These are phyloP conservation scores for Rhodinocichla rosea DNA, from an alignment of 2,113 vertebrate species.

Conservation along the genomic window DNA sequence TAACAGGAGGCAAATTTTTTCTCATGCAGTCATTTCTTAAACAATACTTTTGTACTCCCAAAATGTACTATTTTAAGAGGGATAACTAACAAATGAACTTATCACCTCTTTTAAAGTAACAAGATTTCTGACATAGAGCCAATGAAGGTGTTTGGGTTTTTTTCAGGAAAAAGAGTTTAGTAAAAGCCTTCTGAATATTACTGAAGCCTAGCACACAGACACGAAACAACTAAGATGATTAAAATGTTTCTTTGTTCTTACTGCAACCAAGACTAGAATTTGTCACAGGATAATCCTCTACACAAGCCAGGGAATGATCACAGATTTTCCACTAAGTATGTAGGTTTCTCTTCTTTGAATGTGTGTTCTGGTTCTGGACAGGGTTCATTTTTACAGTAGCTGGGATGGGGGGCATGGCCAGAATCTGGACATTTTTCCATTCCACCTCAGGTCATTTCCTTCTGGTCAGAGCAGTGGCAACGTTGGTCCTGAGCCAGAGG, in stretches of 20 bases:
- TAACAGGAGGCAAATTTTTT: not conserved
- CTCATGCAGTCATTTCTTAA: not conserved
- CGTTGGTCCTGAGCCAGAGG: not conserved
- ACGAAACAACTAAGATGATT: not conserved
- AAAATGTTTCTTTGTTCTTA: not conserved
- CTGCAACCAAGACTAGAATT: not conserved
- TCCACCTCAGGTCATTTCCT: not conserved
- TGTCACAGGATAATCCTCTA: not conserved
- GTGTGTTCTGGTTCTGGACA: not conserved
- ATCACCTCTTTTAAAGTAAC: not conserved
- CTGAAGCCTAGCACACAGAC: not conserved
- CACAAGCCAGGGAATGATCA: not conserved
- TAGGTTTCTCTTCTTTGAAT: not conserved
- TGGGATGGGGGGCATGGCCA: fast-evolving
- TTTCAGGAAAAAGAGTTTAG: not conserved
- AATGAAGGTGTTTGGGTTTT: not conserved
- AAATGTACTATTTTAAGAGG: not conserved
- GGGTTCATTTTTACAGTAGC: not conserved
- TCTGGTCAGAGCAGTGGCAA: not conserved
- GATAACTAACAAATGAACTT: not conserved
- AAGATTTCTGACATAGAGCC: not conserved
- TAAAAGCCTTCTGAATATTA: not conserved
- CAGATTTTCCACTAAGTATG: not conserved
- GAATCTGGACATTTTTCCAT: not conserved
- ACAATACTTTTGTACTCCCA: not conserved